Evolutionary conservation across 2,113 vertebrate species (phyloP).

Genomic region (Narcine bancroftii): DNA sequence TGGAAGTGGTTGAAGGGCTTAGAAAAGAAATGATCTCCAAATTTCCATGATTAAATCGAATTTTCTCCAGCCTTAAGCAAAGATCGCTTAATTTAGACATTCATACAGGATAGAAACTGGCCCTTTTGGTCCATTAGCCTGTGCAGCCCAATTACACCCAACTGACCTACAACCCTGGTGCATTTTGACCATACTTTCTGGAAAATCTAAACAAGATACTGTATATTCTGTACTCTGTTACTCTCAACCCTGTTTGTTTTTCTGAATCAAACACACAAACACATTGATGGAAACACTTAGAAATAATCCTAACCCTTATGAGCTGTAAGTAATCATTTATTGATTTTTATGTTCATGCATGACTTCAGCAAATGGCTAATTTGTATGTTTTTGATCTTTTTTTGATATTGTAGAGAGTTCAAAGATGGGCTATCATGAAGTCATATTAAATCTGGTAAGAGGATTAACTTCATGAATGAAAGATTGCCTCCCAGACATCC

Average conservation of each 20-base stretch:
- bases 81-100: too few species aligned
- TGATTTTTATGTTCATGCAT: background rate
- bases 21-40: background rate
- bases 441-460: background rate
- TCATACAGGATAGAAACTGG: too few species aligned
- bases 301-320: background rate
- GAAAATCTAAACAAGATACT: background rate
- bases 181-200: too few species aligned
- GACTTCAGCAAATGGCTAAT: background rate
- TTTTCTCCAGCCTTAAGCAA: background rate
- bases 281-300: background rate
- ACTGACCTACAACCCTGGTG: too few species aligned
- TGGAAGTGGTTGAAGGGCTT: background rate
- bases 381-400: background rate
- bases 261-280: background rate
- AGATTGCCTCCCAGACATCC: background rate
- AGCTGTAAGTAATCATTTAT: background rate
- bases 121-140: too few species aligned
- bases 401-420: background rate
- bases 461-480: background rate
- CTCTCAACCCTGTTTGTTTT: background rate
- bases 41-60: background rate
- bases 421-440: background rate
- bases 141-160: too few species aligned
- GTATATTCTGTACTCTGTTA: background rate